A percentile compares a stretch with the other conserved stretches of the same genome.
Evolutionary conservation across 2,888 invertebrate genomes (phyloP).

Genomic region (Oasisia sp.): DNA sequence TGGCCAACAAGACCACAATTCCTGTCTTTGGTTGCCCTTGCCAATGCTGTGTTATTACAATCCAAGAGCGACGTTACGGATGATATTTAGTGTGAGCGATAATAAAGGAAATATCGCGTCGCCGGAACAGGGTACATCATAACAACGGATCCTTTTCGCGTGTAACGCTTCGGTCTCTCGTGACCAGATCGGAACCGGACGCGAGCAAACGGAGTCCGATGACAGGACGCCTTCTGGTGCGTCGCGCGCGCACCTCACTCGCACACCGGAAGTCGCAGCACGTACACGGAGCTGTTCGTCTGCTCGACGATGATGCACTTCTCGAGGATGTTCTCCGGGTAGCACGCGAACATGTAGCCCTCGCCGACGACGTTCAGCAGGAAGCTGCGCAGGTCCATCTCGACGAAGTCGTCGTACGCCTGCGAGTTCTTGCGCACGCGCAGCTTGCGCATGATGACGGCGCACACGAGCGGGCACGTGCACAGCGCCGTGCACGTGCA

Average conservation of each 20-base stretch:
- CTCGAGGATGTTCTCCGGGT: constrained; percentile 13
- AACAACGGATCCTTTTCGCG: neutral
- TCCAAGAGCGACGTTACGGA: neutral
- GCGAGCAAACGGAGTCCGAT: neutral
- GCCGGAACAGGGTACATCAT: neutral
- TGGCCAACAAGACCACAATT: neutral
- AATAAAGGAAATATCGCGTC: neutral
- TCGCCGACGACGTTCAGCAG: constrained; percentile 23
- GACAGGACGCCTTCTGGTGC: neutral
- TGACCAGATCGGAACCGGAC: neutral
- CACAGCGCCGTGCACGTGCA: constrained; percentile 20
- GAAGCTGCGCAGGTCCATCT: constrained; percentile 24
- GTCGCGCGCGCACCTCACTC: neutral
- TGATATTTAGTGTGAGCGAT: neutral
- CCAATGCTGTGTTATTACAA: neutral
- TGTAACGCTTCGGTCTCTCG: neutral
- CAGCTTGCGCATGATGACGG: constrained; percentile 23
- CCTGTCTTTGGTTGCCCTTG: neutral
- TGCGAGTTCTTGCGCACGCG: constrained; percentile 19
- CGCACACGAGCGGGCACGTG: constrained; percentile 17
- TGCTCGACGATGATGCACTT: constrained; percentile 22
- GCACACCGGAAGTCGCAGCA: constrained; percentile 23
- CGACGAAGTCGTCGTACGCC: constrained; percentile 27
- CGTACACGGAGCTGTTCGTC: neutral
- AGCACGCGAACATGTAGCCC: constrained; percentile 12